A percentile compares a stretch with the other conserved stretches of the same genome.
These are phyloP conservation scores for Pachyuromys duprasi DNA, from an alignment of 2,797 vertebrate genomes.

Conservation along the genomic window DNA sequence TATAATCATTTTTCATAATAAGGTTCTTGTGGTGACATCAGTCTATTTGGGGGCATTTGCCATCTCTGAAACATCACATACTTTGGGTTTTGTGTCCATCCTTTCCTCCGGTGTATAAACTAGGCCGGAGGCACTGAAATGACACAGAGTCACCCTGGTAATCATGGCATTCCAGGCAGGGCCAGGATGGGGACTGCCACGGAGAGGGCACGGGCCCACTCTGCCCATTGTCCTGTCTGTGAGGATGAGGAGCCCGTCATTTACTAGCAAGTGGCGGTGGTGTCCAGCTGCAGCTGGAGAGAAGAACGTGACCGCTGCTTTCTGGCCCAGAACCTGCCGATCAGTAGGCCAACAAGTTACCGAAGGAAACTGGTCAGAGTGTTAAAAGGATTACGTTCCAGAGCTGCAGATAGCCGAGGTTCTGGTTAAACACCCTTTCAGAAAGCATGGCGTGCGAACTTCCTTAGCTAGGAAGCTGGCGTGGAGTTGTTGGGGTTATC, in stretches of 20 bases:
- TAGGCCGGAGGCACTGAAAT: not conserved
- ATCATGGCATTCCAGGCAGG: not conserved
- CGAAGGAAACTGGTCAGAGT: not conserved
- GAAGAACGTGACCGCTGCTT: not conserved
- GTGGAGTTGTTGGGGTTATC: not conserved
- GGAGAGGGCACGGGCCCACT: not conserved
- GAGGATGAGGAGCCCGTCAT: not conserved
- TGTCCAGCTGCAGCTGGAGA: not conserved
- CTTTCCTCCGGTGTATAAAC: not conserved
- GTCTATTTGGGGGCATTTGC: conserved; percentile 10
- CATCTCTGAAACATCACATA: not conserved
- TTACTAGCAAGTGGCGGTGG: not conserved
- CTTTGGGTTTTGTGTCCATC: conserved; percentile 12
- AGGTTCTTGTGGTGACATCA: conserved; percentile 31
- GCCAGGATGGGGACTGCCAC: not conserved
- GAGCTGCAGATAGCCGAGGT: not conserved
- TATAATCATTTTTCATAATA: conserved; percentile 57
- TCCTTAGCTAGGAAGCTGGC: conserved; percentile 1
- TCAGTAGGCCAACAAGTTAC: not conserved
- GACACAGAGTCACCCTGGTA: not conserved
- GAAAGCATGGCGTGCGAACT: not conserved
- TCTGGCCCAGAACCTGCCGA: not conserved
- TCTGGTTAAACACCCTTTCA: not conserved
- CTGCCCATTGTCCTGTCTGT: conserved; percentile 14
- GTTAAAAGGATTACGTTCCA: not conserved